A percentile compares a stretch with the other conserved stretches of the same genome.
Evolutionary conservation across 2,113 vertebrate species (phyloP).

Genomic region (Passer domesticus): DNA sequence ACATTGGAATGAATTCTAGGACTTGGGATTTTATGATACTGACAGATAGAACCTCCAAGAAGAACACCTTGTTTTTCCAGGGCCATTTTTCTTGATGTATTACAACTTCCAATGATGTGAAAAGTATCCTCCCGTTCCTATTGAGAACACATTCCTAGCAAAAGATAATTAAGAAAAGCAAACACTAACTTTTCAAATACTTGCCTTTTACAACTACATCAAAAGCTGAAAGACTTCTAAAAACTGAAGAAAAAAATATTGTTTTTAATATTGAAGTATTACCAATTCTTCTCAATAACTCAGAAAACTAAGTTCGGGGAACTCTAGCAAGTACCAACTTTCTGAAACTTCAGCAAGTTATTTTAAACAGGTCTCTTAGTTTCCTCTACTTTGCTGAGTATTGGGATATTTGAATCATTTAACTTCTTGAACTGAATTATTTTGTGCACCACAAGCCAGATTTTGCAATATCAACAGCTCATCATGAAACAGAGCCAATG

Average conservation of each 20-base stretch:
- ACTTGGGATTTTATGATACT: background rate
- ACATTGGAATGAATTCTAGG: background rate
- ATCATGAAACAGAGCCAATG: slow-evolving; percentile 15
- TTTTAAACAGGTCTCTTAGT: slow-evolving; percentile 19
- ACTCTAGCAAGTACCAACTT: background rate
- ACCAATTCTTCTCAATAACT: background rate
- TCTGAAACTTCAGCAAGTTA: slow-evolving; percentile 40
- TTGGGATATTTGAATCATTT: slow-evolving; percentile 49
- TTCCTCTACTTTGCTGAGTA: slow-evolving; percentile 35
- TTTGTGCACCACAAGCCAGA: slow-evolving; percentile 2
- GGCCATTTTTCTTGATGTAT: background rate
- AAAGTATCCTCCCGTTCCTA: background rate
- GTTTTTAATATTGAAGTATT: background rate
- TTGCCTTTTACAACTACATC: background rate
- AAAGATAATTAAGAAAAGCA: background rate
- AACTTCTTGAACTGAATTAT: slow-evolving; percentile 20
- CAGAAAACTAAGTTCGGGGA: background rate
- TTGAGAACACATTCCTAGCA: background rate
- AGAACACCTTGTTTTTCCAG: background rate
- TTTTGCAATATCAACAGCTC: slow-evolving; percentile 49
- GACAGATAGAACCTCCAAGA: background rate
- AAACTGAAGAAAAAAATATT: background rate
- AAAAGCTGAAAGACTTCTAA: background rate
- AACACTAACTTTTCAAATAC: background rate
- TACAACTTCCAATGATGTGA: accelerated